phyloP scores from a whole-genome alignment of 2,888 invertebrate species.

The Calliopum simillimum region DNA sequence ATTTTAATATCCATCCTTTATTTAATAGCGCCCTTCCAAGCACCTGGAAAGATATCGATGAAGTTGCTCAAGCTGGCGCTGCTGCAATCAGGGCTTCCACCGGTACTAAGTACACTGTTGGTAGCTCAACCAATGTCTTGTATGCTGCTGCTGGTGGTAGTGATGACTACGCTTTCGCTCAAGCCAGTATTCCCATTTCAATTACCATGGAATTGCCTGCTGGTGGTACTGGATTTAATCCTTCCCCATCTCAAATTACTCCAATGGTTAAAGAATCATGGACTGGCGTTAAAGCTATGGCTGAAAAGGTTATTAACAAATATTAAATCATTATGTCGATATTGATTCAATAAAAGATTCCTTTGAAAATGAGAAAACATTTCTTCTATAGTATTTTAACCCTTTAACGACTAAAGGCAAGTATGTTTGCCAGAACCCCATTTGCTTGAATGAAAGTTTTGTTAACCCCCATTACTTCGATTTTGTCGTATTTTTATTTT shows the following conservation, averaged over 20 bases:
- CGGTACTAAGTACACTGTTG: constrained; percentile 63
- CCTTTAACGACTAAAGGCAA: no score
- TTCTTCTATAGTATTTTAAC: no score
- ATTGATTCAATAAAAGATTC: no score
- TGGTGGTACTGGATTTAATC: constrained; percentile 71
- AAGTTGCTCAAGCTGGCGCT: constrained; percentile 62
- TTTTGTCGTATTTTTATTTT: no score
- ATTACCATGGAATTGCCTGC: constrained; percentile 76
- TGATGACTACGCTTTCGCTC: constrained; percentile 74
- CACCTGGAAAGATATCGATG: constrained; percentile 63
- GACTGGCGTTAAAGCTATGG: constrained; percentile 63
- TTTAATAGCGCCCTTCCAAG: constrained; percentile 56
- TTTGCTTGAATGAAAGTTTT: no score
- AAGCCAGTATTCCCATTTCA: constrained; percentile 68
- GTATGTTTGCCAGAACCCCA: no score
- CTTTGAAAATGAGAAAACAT: no score
- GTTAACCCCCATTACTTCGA: no score
- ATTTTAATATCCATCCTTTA: background rate
- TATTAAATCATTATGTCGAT: no score
- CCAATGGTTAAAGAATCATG: constrained; percentile 73
- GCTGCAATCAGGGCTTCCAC: constrained; percentile 61
- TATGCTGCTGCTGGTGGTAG: constrained; percentile 72
- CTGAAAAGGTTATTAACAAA: constrained; percentile 39
- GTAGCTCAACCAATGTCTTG: constrained; percentile 68
- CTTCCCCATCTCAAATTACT: constrained; percentile 70